Conservation (phyloP, 2,113 vertebrate species). For the Hypocryptadius cinnamomeus region DNA sequence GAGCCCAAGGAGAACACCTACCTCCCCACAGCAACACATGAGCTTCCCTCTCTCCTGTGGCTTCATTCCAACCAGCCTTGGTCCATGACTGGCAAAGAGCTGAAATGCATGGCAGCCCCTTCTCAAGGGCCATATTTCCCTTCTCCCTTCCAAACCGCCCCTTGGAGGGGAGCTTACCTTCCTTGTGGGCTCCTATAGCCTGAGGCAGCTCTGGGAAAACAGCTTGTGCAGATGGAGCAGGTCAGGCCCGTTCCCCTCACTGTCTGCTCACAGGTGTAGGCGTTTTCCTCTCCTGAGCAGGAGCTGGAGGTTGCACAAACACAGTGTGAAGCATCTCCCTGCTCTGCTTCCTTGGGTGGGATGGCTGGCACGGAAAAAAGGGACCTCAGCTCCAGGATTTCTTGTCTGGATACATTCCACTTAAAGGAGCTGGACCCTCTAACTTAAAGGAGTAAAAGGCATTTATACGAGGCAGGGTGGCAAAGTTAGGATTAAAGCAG, state of each 20-base stretch:
- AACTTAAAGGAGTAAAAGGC: not conserved
- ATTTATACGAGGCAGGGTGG: not conserved
- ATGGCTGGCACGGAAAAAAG: not conserved
- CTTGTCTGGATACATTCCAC: not conserved
- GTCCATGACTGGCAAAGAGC: not conserved
- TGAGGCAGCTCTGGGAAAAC: not conserved
- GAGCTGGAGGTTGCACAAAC: not conserved
- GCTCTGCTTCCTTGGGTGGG: not conserved
- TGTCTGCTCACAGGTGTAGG: slow-evolving; percentile 3
- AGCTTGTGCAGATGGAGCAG: not conserved
- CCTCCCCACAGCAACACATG: not conserved
- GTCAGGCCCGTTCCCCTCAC: not conserved
- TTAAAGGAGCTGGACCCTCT: not conserved
- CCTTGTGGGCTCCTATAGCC: not conserved
- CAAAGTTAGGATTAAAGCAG: not conserved
- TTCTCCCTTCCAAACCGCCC: not conserved
- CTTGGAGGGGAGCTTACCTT: not conserved
- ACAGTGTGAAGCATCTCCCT: not conserved
- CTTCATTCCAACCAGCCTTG: not conserved
- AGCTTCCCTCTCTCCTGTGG: not conserved
- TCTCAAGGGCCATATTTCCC: not conserved
- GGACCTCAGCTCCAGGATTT: not conserved
- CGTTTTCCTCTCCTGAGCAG: not conserved
- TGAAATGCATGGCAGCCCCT: accelerated
- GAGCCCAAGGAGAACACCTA: not conserved